phyloP scores from a whole-genome alignment of 1,140 invertebrate species.

The Halesus radiatus region DNA sequence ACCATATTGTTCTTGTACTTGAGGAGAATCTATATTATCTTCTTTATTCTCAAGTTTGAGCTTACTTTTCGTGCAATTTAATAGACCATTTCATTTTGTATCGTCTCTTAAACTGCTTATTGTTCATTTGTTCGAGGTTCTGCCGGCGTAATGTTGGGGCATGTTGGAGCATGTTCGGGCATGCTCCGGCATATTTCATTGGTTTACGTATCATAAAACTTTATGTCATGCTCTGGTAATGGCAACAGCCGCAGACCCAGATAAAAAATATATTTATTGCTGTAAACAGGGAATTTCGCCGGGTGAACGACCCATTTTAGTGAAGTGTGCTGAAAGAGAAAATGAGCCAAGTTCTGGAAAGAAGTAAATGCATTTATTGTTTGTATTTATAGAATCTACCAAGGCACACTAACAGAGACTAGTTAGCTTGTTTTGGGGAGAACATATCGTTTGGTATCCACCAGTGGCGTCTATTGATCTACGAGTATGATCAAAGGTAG shows the following conservation, averaged over 20 bases:
- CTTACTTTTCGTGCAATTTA: too few species aligned
- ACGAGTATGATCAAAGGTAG: too few species aligned
- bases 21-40: too few species aligned
- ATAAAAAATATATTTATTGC: constrained; percentile 18
- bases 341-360: too few species aligned
- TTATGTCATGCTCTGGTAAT: not conserved
- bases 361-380: too few species aligned
- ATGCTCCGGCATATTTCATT: constrained; percentile 7
- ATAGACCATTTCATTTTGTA: not conserved
- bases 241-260: not conserved
- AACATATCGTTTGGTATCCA: too few species aligned
- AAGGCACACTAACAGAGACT: too few species aligned
- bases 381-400: too few species aligned
- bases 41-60: too few species aligned
- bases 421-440: too few species aligned
- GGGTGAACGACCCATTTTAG: not conserved
- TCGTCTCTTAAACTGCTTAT: constrained; percentile 24
- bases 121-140: constrained; percentile 14
- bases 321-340: not conserved
- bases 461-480: too few species aligned
- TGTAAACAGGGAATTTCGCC: not conserved
- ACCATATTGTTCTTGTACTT: too few species aligned
- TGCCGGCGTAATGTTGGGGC: constrained; percentile 8
- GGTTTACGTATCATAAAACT: constrained; percentile 29
- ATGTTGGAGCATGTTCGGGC: not conserved